A percentile compares a stretch with the other conserved stretches of the same genome.
phyloP scores from a whole-genome alignment of 2,888 invertebrate species.

The Eledona agricola region DNA sequence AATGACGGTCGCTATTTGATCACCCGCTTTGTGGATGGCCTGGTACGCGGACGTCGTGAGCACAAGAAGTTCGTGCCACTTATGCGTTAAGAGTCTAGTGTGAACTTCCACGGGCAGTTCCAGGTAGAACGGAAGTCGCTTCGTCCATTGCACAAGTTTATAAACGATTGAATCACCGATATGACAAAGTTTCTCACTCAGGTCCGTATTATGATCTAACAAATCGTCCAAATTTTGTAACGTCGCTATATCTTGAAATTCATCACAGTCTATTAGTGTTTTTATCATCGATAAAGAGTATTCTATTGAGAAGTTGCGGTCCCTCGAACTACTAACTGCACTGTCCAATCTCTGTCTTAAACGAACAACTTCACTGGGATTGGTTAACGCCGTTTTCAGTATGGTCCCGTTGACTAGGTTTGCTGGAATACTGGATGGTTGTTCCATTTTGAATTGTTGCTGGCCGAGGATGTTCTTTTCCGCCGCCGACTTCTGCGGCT shows the following conservation, averaged over 20 bases:
- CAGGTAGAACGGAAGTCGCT: conserved; percentile 95
- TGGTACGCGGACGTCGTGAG: conserved; percentile 94
- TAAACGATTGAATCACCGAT: conserved; percentile 98
- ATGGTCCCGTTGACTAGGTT: conserved; percentile 92
- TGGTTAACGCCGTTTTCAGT: conserved; percentile 92
- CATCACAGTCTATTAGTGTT: conserved; percentile 94
- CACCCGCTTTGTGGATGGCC: conserved; percentile 74
- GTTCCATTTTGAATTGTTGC: conserved; percentile 55
- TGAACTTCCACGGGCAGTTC: conserved; percentile 96
- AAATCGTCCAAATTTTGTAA: conserved; percentile 89
- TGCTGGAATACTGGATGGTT: conserved; percentile 67
- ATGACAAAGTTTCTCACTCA: conserved; percentile 91
- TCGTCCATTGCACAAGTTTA: conserved; percentile 99
- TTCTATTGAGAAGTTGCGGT: conserved; percentile 81
- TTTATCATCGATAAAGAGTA: conserved; percentile 89
- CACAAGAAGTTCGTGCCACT: conserved; percentile 97
- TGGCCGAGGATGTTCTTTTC: conserved; percentile 61
- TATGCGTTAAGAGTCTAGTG: conserved; percentile 93
- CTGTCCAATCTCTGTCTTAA: conserved; percentile 88
- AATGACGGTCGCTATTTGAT: conserved; percentile 62
- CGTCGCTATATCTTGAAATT: conserved; percentile 95
- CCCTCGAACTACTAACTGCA: conserved; percentile 86
- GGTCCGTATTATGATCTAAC: conserved; percentile 89
- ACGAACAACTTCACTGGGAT: conserved; percentile 92
- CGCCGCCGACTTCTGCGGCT: conserved; percentile 60